A percentile compares a stretch with the other conserved stretches of the same genome.
These are phyloP conservation scores for Linurgus olivaceus DNA, from an alignment of 2,797 vertebrate genomes.

Conservation along the genomic window DNA sequence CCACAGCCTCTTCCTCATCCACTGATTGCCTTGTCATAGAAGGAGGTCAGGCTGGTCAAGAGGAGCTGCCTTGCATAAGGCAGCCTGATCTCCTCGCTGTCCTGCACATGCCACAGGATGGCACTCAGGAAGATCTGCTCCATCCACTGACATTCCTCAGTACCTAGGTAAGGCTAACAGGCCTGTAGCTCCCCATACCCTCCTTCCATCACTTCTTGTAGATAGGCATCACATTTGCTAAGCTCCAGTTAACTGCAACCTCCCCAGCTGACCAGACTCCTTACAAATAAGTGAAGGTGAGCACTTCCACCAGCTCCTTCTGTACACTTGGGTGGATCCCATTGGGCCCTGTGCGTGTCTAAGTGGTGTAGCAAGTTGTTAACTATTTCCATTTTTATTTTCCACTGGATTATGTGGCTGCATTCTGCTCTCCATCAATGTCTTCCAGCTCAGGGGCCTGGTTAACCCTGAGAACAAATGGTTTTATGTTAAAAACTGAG, in stretches of 20 bases:
- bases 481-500: background rate
- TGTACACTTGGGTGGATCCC: background rate
- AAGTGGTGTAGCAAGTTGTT: background rate
- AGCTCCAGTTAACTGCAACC: background rate
- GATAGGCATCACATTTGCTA: background rate
- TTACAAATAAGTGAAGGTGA: background rate
- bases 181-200: background rate
- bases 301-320: background rate
- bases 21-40: background rate
- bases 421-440: background rate
- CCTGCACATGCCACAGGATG: fast-evolving
- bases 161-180: background rate
- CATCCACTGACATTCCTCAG: background rate
- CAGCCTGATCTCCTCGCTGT: background rate
- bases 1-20: background rate
- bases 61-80: background rate
- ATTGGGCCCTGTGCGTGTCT: background rate
- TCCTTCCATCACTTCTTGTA: background rate
- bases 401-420: background rate
- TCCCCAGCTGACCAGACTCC: background rate
- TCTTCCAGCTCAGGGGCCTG: background rate
- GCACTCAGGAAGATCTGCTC: background rate
- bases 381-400: background rate
- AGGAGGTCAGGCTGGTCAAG: background rate
- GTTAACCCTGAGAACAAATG: background rate